These are phyloP conservation scores for Pedicia rivosa DNA, from an alignment of 2,888 invertebrate genomes.

Conservation along the genomic window DNA sequence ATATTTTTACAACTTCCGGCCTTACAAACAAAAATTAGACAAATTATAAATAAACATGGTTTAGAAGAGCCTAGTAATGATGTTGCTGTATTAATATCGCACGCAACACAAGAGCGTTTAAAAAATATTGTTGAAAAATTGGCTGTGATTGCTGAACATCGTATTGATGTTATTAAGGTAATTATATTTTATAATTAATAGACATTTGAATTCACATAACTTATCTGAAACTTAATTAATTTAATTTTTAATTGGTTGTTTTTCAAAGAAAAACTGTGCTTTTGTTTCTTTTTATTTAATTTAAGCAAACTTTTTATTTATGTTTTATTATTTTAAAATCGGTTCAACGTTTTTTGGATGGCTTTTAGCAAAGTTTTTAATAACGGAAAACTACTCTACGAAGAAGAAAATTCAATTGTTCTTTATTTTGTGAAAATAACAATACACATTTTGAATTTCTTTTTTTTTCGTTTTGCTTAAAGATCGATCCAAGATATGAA, in stretches of 20 bases:
- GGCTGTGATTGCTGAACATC: slow-evolving; percentile 84
- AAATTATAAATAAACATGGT: slow-evolving; percentile 56
- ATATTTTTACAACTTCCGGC: slow-evolving; percentile 63
- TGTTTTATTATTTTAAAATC: not conserved
- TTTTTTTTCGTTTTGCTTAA: slow-evolving; percentile 10
- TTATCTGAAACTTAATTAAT: too few species aligned
- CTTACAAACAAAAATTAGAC: slow-evolving; percentile 61
- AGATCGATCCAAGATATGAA: slow-evolving; percentile 80
- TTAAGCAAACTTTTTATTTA: not conserved
- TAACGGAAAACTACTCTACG: too few species aligned
- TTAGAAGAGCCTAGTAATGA: slow-evolving; percentile 72
- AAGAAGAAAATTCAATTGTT: too few species aligned
- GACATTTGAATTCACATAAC: too few species aligned
- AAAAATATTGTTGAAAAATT: slow-evolving; percentile 83
- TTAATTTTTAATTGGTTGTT: too few species aligned
- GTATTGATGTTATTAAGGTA: slow-evolving; percentile 83
- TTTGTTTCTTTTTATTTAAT: too few species aligned
- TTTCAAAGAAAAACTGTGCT: too few species aligned
- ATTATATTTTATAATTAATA: slow-evolving; percentile 4
- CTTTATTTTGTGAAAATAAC: not conserved
- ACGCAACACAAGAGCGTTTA: slow-evolving; percentile 86
- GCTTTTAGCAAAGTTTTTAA: slow-evolving; percentile 1
- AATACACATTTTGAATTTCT: not conserved
- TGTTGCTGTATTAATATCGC: slow-evolving; percentile 79
- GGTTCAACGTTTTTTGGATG: not conserved